These are phyloP conservation scores for Diachasmimorpha longicaudata DNA, from an alignment of 1,140 invertebrate species.

Conservation along the genomic window DNA sequence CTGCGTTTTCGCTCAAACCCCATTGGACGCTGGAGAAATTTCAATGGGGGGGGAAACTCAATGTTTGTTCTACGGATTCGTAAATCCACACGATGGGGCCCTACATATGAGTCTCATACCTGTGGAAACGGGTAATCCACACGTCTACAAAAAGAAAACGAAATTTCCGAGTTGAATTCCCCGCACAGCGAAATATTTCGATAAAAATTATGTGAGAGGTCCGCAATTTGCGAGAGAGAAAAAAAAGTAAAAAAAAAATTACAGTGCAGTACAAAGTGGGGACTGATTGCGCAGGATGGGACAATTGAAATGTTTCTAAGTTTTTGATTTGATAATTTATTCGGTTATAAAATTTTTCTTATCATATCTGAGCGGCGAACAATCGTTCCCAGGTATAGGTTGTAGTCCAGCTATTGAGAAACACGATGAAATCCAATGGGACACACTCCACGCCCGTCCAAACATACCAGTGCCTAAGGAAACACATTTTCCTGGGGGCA, in stretches of 20 bases:
- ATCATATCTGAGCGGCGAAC: background rate
- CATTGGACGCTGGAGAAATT: conserved; percentile 35
- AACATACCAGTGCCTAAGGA: conserved; percentile 58
- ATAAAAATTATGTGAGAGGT: background rate
- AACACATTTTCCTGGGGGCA: conserved; percentile 61
- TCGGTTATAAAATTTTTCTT: no score
- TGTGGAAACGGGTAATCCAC: conserved; percentile 12
- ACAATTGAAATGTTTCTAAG: no score
- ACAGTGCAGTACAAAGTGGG: no score
- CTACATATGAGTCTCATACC: conserved; percentile 12
- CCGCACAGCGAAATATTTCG: no score
- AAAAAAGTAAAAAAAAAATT: no score
- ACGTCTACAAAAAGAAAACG: background rate
- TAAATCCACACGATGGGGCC: conserved; percentile 34
- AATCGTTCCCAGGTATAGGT: background rate
- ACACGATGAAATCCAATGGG: conserved; percentile 10
- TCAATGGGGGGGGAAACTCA: conserved; percentile 44
- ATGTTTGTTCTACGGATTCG: conserved; percentile 57
- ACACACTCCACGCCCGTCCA: conserved; percentile 37
- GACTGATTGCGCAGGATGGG: no score
- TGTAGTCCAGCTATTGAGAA: background rate
- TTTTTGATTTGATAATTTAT: no score
- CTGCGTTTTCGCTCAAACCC: conserved; percentile 1
- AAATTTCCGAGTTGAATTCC: background rate
- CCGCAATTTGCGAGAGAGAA: no score